phyloP scores from a whole-genome alignment of 2,888 invertebrate genomes.

The Holacanthella duospinosa region DNA sequence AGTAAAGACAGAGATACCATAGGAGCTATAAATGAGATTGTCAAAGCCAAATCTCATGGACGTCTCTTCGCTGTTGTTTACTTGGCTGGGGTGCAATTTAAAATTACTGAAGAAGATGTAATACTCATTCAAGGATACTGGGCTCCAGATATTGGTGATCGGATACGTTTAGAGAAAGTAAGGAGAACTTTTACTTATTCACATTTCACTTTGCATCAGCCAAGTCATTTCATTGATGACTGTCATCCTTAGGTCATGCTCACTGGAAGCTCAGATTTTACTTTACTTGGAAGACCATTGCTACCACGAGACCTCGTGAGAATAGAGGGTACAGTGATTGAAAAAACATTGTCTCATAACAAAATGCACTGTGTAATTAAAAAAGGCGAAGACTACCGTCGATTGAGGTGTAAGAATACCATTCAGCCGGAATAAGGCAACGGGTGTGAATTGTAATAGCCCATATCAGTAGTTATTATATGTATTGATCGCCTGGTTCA shows the following conservation, averaged over 20 bases:
- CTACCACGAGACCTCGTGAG: constrained; percentile 61
- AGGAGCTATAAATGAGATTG: neutral
- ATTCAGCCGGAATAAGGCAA: no score
- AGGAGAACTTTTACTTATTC: neutral
- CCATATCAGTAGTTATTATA: no score
- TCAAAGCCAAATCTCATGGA: constrained; percentile 43
- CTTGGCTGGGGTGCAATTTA: constrained; percentile 69
- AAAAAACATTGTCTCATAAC: constrained; percentile 70
- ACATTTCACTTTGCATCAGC: neutral
- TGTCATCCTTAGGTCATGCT: constrained; percentile 51
- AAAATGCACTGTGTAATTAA: constrained; percentile 53
- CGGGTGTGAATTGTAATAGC: no score
- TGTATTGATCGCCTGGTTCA: no score
- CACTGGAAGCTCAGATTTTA: constrained; percentile 67
- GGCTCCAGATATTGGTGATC: constrained; percentile 69
- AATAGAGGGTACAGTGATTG: constrained; percentile 70
- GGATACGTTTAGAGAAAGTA: constrained; percentile 68
- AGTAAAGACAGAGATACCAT: no score
- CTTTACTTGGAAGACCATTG: constrained; percentile 67
- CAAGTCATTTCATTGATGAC: neutral
- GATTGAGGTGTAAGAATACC: constrained; percentile 61
- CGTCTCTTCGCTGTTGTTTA: constrained; percentile 72
- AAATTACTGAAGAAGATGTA: constrained; percentile 74
- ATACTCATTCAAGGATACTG: constrained; percentile 71
- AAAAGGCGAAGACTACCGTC: constrained; percentile 51